Evolutionary conservation across 2,888 invertebrate species (phyloP).

Genomic region (Periphyllus acericola): DNA sequence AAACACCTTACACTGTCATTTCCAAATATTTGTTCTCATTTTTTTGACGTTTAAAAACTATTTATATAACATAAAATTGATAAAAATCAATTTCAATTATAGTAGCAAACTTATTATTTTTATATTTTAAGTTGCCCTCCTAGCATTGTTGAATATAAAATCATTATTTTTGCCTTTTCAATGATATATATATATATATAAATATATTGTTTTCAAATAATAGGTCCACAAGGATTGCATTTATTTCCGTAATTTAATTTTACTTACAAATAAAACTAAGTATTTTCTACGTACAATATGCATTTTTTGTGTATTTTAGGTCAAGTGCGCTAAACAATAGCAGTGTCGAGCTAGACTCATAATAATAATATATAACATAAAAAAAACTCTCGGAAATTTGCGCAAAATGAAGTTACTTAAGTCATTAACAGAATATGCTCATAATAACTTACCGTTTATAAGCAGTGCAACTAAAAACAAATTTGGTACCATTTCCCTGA

Average conservation of each 20-base stretch:
- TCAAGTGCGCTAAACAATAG: neutral
- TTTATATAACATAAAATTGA: neutral
- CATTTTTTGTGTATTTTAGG: neutral
- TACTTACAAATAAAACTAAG: no score
- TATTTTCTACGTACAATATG: neutral
- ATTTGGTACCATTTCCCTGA: conserved; percentile 50
- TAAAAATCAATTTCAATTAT: neutral
- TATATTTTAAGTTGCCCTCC: neutral
- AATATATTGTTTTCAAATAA: neutral
- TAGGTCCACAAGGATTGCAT: no score
- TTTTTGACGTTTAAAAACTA: no score
- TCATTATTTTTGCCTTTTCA: neutral
- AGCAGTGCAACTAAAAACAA: conserved; percentile 40
- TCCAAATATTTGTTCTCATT: no score
- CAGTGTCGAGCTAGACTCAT: neutral
- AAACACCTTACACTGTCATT: no score
- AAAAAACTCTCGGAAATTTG: neutral
- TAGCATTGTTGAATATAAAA: neutral
- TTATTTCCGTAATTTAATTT: no score
- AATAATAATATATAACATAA: neutral
- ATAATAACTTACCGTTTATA: conserved; percentile 39
- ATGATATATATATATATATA: no score
- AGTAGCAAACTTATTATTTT: no score
- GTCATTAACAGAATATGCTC: neutral
- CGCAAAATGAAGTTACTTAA: neutral